Evolutionary conservation across 2,888 invertebrate genomes (phyloP), one percentile per base, ranked within the genome.

Genomic region (Drosophila incognita): DNA sequence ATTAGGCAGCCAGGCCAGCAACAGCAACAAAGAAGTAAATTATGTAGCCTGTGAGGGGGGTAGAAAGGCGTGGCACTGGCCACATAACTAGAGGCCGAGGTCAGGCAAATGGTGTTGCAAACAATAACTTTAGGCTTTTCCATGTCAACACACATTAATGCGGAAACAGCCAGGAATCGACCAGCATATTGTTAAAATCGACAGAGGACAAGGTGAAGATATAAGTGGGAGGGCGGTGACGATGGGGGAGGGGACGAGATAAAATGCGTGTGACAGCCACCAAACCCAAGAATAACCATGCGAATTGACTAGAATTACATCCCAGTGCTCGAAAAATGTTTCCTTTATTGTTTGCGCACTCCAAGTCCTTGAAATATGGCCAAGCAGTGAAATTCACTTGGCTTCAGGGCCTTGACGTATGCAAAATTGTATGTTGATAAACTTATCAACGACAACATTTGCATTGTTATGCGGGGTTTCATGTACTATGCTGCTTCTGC

Each of bases 61-160:
- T 4, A 8, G 54, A 58, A 68, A 74, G 76, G 79, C 52, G 65
- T 73, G 63, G 65, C 60, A 48, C 58, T 38, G 68, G 3, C 35
- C 36, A 36, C 46, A 61, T 62, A 54, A 11, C n/a, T 46, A 21
- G 54, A 42, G 69, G 61, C 64, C 75, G 81, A 80, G 82, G 66
- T 75, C 64, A 61, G 62, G 73, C 62, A 56, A 62, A 46, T 74
- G 74, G 78, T 74, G 77, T 69, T 74, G 74, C 68, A 82, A 82
- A 82, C 87, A 87, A 84, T 84, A 84, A 84, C 87, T 84, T 87
- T 84, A 51, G 83, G 84, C 83, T 82, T 82, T 83, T 83, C 87
- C 84, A 80, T 83, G 83, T 83, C 83, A 83, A 87, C 84, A 87
- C 73, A 87, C 82, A 87, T 84, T 87, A 82, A 70, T 79, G 81